Percentiles rank a stretch among this genome's conserved stretches.
These are phyloP conservation scores for Diglossa cyanea DNA, from an alignment of 2,797 vertebrate species.

Conservation along the genomic window DNA sequence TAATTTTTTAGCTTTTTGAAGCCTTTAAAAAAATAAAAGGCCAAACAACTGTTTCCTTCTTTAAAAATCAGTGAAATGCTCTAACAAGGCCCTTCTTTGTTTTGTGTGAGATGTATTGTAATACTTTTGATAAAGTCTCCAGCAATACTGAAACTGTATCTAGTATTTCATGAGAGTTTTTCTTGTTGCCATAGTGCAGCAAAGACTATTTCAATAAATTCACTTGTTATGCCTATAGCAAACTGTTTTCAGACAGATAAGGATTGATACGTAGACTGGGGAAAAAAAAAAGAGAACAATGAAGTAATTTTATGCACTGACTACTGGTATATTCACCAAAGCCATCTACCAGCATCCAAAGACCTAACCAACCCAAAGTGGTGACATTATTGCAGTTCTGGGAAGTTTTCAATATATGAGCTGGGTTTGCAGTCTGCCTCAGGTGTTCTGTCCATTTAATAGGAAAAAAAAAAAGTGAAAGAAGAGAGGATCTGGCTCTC, in stretches of 20 bases:
- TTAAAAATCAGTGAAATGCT: not conserved
- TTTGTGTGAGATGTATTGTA: not conserved
- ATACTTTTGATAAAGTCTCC: not conserved
- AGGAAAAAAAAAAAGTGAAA: not conserved
- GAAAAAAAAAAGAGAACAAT: not conserved
- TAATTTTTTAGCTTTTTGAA: not conserved
- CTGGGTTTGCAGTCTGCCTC: not conserved
- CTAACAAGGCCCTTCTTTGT: slow-evolving; percentile 2
- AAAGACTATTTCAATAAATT: not conserved
- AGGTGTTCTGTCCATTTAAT: not conserved
- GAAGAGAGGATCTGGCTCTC: not conserved
- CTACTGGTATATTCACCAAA: not conserved
- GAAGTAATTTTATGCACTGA: not conserved
- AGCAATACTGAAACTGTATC: not conserved
- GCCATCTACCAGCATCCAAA: not conserved
- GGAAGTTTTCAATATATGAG: not conserved
- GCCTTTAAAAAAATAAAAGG: not conserved
- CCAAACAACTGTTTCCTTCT: not conserved
- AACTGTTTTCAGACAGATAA: not conserved
- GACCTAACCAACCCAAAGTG: not conserved
- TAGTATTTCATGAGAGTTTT: not conserved
- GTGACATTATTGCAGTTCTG: not conserved
- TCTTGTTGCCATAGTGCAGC: not conserved
- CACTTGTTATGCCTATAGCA: not conserved
- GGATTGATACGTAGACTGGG: not conserved